phyloP scores from a whole-genome alignment of 2,113 vertebrate genomes.

The Tenebrosternarchus preto region DNA sequence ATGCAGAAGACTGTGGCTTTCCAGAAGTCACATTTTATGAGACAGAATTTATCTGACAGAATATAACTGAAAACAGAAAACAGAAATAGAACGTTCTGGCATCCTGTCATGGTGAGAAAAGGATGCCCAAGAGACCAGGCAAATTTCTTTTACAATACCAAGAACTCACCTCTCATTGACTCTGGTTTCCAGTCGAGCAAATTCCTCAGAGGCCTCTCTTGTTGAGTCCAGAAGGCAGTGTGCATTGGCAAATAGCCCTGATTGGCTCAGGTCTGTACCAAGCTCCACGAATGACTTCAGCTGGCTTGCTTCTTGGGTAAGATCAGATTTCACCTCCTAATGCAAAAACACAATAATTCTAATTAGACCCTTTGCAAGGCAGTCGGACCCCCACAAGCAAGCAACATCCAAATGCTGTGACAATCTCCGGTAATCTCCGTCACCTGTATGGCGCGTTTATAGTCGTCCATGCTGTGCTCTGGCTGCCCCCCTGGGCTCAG shows the following conservation, averaged over 20 bases:
- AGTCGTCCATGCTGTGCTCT: constrained; percentile 82
- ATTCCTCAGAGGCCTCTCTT: constrained; percentile 81
- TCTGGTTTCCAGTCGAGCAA: constrained; percentile 79
- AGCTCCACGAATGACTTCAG: constrained; percentile 81
- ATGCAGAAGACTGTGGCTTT: not conserved
- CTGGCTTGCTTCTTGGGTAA: constrained; percentile 84
- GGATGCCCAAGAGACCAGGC: not conserved
- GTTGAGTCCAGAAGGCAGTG: constrained; percentile 80
- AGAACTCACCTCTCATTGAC: constrained; percentile 81
- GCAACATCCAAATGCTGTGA: not conserved
- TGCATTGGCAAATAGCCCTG: constrained; percentile 67
- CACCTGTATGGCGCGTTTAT: constrained; percentile 91
- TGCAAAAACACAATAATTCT: constrained; percentile 7
- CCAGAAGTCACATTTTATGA: not conserved
- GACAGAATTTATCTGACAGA: constrained; percentile 1
- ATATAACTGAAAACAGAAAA: constrained; percentile 1
- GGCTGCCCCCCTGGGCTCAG: constrained; percentile 85
- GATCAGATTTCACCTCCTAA: constrained; percentile 86
- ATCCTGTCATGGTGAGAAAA: not conserved
- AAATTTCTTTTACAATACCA: not conserved
- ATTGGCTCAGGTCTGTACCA: constrained; percentile 78
- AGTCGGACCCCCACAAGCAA: not conserved
- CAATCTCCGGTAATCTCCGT: constrained; percentile 38
- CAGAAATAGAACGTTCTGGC: not conserved
- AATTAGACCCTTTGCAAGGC: not conserved